phyloP scores from a whole-genome alignment of 2,888 invertebrate genomes.

The Scaptomyza polygonia region DNA sequence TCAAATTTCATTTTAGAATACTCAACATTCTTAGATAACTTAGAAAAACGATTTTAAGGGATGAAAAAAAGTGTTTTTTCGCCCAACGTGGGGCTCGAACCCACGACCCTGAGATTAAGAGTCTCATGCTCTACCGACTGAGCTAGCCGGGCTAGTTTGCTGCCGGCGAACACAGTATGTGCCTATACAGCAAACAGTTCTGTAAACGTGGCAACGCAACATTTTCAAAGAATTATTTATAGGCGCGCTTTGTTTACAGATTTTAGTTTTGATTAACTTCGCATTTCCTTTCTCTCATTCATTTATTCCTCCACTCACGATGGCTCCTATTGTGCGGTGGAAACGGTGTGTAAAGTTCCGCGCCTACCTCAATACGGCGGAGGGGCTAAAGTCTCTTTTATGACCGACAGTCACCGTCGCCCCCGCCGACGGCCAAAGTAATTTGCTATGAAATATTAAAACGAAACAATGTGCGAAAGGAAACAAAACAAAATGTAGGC shows the following conservation, averaged over 20 bases:
- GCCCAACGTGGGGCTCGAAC: constrained; percentile 80
- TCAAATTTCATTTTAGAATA: not conserved
- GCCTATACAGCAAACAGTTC: constrained; percentile 22
- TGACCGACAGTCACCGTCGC: constrained; percentile 15
- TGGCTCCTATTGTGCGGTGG: constrained; percentile 40
- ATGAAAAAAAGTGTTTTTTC: constrained; percentile 19
- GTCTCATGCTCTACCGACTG: constrained; percentile 80
- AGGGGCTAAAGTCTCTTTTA: not conserved
- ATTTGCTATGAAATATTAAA: constrained; percentile 74
- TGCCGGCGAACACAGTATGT: constrained; percentile 7
- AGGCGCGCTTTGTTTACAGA: not conserved
- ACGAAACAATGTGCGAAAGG: constrained; percentile 70
- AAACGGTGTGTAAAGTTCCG: constrained; percentile 70
- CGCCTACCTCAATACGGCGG: constrained; percentile 60
- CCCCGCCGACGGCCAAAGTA: constrained; percentile 37
- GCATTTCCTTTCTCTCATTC: not conserved
- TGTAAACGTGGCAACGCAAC: constrained; percentile 1
- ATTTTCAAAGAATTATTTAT: constrained; percentile 15
- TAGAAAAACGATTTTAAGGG: not conserved
- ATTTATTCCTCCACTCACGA: constrained; percentile 4
- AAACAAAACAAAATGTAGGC: constrained; percentile 66
- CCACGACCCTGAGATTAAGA: constrained; percentile 77
- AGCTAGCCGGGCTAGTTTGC: constrained; percentile 66
- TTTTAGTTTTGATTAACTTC: constrained; percentile 5
- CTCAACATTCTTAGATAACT: not conserved